Evolutionary conservation across 2,888 invertebrate genomes (phyloP).

Genomic region (Tromatobia lineatoria): DNA sequence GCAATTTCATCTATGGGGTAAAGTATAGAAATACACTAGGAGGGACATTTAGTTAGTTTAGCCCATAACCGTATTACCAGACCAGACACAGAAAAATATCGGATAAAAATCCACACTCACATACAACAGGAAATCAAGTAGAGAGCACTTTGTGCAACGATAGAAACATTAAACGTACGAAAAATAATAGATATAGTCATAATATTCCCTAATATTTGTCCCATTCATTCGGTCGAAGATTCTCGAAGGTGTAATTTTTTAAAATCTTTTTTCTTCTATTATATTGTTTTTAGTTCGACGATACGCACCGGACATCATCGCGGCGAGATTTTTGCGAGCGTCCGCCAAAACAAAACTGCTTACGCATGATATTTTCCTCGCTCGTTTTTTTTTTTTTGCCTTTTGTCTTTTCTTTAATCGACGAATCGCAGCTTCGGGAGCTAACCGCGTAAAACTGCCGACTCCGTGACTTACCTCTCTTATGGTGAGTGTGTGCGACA

Average conservation of each 20-base stretch:
- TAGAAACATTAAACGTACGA: conserved; percentile 50
- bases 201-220: conserved; percentile 34
- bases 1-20: conserved; percentile 46
- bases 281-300: conserved; percentile 7
- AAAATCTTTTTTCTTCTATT: not conserved
- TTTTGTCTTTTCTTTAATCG: conserved; percentile 15
- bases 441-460: not conserved
- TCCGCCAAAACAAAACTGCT: conserved; percentile 58
- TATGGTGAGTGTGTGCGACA: conserved; percentile 96
- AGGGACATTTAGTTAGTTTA: conserved; percentile 67
- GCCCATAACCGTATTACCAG: conserved; percentile 70
- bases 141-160: conserved; percentile 53
- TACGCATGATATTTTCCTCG: conserved; percentile 25
- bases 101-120: conserved; percentile 66
- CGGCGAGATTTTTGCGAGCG: conserved; percentile 29
- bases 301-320: conserved; percentile 37
- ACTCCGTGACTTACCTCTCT: conserved; percentile 90
- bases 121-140: conserved; percentile 61
- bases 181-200: conserved; percentile 42
- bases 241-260: conserved; percentile 26
- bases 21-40: conserved; percentile 45
- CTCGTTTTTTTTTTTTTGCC: conserved; percentile 2
- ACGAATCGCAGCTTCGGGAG: conserved; percentile 25
- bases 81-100: conserved; percentile 65
- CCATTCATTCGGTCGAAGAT: conserved; percentile 58